A percentile compares a stretch with the other conserved stretches of the same genome.
Evolutionary conservation across 2,888 invertebrate genomes (phyloP).

Genomic region (Spodoptera littoralis): DNA sequence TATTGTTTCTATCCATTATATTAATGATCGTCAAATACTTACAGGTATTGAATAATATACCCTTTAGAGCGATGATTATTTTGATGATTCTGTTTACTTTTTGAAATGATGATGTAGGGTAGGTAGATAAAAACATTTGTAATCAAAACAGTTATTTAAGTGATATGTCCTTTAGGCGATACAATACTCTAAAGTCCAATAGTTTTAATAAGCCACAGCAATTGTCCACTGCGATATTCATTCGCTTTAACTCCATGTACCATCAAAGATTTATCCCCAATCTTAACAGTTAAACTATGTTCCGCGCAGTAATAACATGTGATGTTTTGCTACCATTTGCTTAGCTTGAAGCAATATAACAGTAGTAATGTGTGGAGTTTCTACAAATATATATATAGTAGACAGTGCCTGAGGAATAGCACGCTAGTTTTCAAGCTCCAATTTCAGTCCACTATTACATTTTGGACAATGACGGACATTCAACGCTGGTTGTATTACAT

Average conservation of each 20-base stretch:
- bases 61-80: too few species aligned
- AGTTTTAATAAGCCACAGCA: too few species aligned
- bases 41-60: too few species aligned
- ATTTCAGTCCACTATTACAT: conserved; percentile 25
- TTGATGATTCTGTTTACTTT: too few species aligned
- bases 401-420: conserved; percentile 37
- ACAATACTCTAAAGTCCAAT: too few species aligned
- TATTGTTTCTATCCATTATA: conserved; percentile 18
- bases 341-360: conserved; percentile 29
- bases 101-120: too few species aligned
- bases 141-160: too few species aligned
- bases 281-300: conserved; percentile 37
- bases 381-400: conserved; percentile 18
- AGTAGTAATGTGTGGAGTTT: conserved; percentile 46
- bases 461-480: conserved; percentile 33
- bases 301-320: conserved; percentile 41
- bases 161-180: too few species aligned
- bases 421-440: conserved; percentile 21
- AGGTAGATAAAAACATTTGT: too few species aligned
- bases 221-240: too few species aligned
- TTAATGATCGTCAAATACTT: conserved; percentile 14
- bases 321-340: conserved; percentile 51
- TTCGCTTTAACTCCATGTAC: conserved; percentile 11
- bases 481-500: conserved; percentile 23
- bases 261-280: conserved; percentile 47